Evolutionary conservation across 64 coral and sea anemone genomes (phyloP), one percentile per base, ranked within the genome.

Genomic region (Stichodactyla mertensii): DNA sequence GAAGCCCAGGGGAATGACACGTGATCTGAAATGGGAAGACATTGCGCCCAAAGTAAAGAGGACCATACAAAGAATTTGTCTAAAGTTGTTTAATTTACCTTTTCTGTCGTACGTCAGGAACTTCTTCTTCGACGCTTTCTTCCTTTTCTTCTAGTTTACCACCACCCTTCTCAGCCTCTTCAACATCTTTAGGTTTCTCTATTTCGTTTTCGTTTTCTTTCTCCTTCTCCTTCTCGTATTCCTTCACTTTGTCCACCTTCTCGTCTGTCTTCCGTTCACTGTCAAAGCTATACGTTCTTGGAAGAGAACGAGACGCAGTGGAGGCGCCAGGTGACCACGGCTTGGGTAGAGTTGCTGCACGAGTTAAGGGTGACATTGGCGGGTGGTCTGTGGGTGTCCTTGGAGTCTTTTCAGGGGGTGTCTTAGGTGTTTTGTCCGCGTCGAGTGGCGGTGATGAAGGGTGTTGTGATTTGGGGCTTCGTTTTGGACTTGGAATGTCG

Each of bases 341-440:
- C 62, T 92, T 92, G 6, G 90, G 90, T 18, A 92, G 27, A 53
- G 90, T 92, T 2, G 90, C 90, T 58, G 90, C 86, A 9, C 85
- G 90, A 27, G 83, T 64, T 15, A 85, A 11, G 55, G 83, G 83
- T 26, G 83, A 85, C 83, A 64, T 36, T 28, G 55, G 55, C 7
- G 16, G 20, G 26, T 55, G 53, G 19, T 85, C 60, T 59, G 83
- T 57, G 5, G 24, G 24, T 0, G 27, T 57, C 18, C 56, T 23
- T 12, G 24, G 83, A 27, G 83, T 52, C 52, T 85, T 45, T 57
- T 36, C 27, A 51, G 55, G 45, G 16, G 55, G 60, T 85, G 24
- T 62, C 54, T 84, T 84, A 55, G 83, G 8, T 82, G 51, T 82
- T 18, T 82, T 57, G 16, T 57, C 80, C 15, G 69, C 11, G 69